Percentiles rank a stretch among this genome's conserved stretches.
These are phyloP conservation scores for Aldabrachelys gigantea DNA, from an alignment of 2,113 vertebrate species.

Conservation along the genomic window DNA sequence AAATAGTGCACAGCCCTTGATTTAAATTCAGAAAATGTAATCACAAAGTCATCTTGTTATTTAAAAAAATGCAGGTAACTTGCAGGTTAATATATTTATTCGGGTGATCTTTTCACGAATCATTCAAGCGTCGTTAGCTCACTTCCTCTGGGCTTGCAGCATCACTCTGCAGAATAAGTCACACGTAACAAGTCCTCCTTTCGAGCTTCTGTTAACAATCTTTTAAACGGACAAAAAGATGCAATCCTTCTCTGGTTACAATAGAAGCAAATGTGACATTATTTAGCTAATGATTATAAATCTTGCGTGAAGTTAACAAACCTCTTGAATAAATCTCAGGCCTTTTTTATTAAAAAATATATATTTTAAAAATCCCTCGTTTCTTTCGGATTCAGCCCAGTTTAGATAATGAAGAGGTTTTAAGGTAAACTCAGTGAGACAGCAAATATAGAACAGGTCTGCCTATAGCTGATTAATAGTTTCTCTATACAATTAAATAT, in stretches of 20 bases:
- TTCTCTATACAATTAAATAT: background rate
- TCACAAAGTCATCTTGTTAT: background rate
- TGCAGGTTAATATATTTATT: background rate
- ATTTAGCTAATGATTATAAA: background rate
- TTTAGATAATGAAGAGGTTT: background rate
- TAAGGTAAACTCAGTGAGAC: background rate
- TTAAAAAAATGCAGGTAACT: background rate
- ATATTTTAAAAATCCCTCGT: background rate
- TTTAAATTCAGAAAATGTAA: background rate
- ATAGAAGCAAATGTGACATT: background rate
- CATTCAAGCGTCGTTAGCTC: background rate
- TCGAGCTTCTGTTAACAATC: background rate
- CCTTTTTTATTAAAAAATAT: background rate
- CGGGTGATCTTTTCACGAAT: background rate
- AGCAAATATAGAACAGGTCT: background rate
- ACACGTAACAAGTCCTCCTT: background rate
- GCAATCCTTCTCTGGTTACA: background rate
- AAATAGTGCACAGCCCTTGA: background rate
- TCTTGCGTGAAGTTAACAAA: background rate
- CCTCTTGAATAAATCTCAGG: background rate
- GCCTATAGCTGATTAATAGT: background rate
- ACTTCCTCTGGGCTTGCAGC: background rate
- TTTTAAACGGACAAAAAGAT: background rate
- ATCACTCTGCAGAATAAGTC: background rate
- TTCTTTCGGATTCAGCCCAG: background rate